A percentile compares a stretch with the other conserved stretches of the same genome.
Evolutionary conservation across 2,797 vertebrate genomes (phyloP).

Genomic region (Pithecia hirsuta): DNA sequence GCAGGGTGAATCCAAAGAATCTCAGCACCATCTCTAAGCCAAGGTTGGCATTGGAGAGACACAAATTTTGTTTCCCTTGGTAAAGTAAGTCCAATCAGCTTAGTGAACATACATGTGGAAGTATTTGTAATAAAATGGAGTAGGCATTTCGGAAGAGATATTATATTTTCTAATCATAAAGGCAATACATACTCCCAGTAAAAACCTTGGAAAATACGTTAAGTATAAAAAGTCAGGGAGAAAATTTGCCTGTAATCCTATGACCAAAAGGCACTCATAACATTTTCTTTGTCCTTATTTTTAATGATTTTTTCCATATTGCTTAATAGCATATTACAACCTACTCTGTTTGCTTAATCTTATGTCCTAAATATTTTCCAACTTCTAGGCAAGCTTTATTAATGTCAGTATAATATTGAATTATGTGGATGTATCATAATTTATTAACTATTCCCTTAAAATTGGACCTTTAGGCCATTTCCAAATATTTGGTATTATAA

Average conservation of each 20-base stretch:
- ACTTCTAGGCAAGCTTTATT: conserved; percentile 38
- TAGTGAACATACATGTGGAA: not conserved
- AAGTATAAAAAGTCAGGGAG: conserved; percentile 18
- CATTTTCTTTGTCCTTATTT: conserved; percentile 34
- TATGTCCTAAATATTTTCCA: conserved; percentile 47
- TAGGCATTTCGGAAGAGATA: conserved; percentile 12
- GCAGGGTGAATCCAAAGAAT: not conserved
- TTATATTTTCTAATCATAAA: conserved; percentile 24
- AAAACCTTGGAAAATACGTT: conserved; percentile 44
- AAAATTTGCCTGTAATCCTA: conserved; percentile 21
- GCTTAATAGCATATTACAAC: conserved; percentile 29
- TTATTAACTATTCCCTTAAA: conserved; percentile 44
- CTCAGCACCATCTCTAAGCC: not conserved
- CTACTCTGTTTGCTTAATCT: not conserved
- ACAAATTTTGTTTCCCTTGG: not conserved
- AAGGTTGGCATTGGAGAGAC: not conserved
- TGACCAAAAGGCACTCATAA: not conserved
- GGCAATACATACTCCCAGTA: not conserved
- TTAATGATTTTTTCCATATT: conserved; percentile 36
- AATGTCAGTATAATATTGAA: not conserved
- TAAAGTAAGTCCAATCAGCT: not conserved
- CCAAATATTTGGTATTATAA: conserved; percentile 35
- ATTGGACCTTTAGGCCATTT: conserved; percentile 22
- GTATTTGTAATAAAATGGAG: not conserved
- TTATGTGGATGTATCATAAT: not conserved